Base-by-base conservation (phyloP, 2,113 vertebrate genomes). In the Proterorhinus semilunaris region DNA sequence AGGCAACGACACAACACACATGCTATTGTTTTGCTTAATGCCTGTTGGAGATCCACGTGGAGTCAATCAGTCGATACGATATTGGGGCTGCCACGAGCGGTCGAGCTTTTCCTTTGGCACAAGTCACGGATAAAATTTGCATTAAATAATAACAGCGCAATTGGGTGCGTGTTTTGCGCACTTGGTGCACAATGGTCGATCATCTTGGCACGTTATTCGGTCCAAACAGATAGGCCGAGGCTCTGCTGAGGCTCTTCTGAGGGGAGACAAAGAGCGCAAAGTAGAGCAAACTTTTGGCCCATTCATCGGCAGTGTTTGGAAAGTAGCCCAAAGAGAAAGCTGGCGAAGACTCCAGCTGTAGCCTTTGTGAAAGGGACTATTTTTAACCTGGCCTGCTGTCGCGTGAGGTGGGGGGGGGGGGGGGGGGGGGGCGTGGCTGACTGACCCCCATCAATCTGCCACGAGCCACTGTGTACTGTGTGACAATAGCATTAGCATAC, bases 401-500 rank as follows among this genome's bases (percentile, higher is more conserved):
- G 46, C 12, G 43, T 51, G 46, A 47, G 64, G 10, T 51, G n/a
- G n/a, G n/a, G n/a, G n/a, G n/a, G n/a, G n/a, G 57, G 66, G 68
- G 69, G 57, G 66, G 68, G 69, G 6, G 80, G 21, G 72, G 69
- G 75, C 61, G 71, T 65, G 75, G 65, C 82, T 74, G 72, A 45
- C 74, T 81, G 87, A 88, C 82, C 84, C 74, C 83, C 81, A 89
- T 92, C 89, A 93, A 92, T 92, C 91, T 92, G 91, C 91, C 92
- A 92, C 90, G 92, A 92, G 92, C 87, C 89, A 50, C 55, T 76
- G 82, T 74, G 27, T 36, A 36, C 27, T 36, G 17, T 21, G 10
- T 68, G 86, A 93, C 92, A 93, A 92, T 85, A 65, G 66, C 17
- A 93, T 93, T 93, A 92, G 87, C 93, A 93, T 92, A 92, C 84